Evolutionary conservation across 2,888 invertebrate species (phyloP), one percentile per base, ranked within the genome.

Genomic region (Sphecodes monilicornis): DNA sequence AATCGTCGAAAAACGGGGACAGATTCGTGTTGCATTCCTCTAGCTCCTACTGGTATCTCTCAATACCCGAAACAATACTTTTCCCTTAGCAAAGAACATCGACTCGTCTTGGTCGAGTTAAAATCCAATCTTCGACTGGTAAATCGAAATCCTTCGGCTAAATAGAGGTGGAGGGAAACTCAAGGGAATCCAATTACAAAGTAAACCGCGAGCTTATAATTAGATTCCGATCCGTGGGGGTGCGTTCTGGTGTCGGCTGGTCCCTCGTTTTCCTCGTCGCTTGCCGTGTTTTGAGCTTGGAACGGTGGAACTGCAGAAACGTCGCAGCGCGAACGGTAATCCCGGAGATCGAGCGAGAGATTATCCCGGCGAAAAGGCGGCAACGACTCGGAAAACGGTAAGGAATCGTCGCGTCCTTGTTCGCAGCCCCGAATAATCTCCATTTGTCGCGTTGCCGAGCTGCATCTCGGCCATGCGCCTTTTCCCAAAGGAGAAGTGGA

Each of bases 321-420:
- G 86, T 85, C 84, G 86, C 80, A 70, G 84, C 86, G 85, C 77
- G 89, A 80, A 76, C 80, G 80, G 85, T 90, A 90, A 90, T 90
- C 89, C 89, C 29, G 43, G 78, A 88, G 89, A 90, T 90, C 90
- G 87, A 86, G 90, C 86, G 85, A 86, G 89, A 89, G 90, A 90
- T 90, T 89, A 90, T 90, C 89, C 85, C 70, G 76, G 84, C 84
- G 86, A 80, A 74, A 82, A 82, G 82, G 84, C 85, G 86, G 86
- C 86, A 89, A 90, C 90, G 88, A 87, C 88, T 85, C 86, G 90
- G 90, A 90, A 90, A 90, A 90, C 88, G 88, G 82, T 80, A 75
- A 85, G 84, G 83, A 88, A 87, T 87, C 83, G 86, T 75, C 80
- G 78, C 71, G 76, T 80, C 80, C 78, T 79, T 88, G 81, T 87